Conservation (phyloP, 2,113 vertebrate species). For the Dromaius novaehollandiae region DNA sequence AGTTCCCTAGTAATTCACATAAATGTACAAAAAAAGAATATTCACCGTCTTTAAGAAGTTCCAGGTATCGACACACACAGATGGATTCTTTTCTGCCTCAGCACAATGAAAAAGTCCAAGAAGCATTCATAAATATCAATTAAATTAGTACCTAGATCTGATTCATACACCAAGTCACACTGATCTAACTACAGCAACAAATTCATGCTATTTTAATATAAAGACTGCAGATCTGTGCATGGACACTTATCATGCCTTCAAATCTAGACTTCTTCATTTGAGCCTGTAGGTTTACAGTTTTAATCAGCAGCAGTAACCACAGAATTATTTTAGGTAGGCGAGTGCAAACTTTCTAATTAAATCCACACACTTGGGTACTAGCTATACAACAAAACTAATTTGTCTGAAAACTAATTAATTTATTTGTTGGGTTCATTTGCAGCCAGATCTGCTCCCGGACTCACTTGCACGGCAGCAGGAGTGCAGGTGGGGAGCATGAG, state of each 20-base stretch:
- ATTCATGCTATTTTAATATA: not conserved
- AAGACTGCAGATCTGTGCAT: not conserved
- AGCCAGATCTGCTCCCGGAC: not conserved
- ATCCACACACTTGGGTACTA: not conserved
- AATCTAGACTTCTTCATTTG: not conserved
- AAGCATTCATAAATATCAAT: accelerated
- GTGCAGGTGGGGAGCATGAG: not conserved
- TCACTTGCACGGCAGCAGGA: accelerated
- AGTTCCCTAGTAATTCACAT: not conserved
- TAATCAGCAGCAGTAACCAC: not conserved
- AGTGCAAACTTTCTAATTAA: not conserved
- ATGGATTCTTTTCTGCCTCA: not conserved
- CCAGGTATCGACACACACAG: not conserved
- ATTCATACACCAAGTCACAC: not conserved
- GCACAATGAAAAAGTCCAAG: not conserved
- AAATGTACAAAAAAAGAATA: not conserved
- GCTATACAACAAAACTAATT: not conserved
- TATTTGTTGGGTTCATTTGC: not conserved
- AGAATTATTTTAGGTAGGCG: not conserved
- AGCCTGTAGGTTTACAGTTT: not conserved
- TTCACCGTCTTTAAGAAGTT: not conserved
- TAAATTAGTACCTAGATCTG: not conserved
- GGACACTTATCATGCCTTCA: not conserved
- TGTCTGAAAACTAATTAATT: not conserved
- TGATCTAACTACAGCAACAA: not conserved